Evolutionary conservation across 2,888 invertebrate genomes (phyloP).

Genomic region (Macaria notata): DNA sequence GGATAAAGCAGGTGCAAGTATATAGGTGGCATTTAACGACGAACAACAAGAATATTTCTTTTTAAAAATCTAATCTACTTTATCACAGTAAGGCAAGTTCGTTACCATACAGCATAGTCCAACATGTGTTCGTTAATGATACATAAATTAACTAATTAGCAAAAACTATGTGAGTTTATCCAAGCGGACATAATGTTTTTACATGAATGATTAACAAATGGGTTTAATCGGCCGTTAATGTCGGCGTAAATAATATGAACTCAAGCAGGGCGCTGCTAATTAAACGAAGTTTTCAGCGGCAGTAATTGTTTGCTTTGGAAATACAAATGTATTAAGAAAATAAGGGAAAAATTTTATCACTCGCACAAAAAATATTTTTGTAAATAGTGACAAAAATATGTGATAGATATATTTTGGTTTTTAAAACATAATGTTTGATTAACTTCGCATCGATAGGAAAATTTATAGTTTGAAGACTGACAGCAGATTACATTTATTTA

Average conservation of each 20-base stretch:
- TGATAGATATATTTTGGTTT: no score
- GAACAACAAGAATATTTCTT: no score
- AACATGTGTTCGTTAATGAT: conserved; percentile 22
- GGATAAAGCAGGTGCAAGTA: no score
- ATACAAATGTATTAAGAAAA: no score
- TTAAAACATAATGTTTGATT: no score
- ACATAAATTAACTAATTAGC: conserved; percentile 26
- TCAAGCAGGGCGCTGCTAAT: conserved; percentile 10
- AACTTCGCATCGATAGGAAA: no score
- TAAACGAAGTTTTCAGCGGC: not conserved
- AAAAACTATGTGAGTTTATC: conserved; percentile 16
- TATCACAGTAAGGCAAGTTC: conserved; percentile 8
- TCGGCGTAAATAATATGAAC: conserved; percentile 17
- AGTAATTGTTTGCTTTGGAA: not conserved
- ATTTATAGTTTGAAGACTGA: no score
- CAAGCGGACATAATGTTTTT: conserved; percentile 16
- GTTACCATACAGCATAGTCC: conserved; percentile 5
- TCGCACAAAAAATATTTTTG: no score
- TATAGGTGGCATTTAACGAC: no score
- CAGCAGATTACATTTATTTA: no score
- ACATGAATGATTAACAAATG: conserved; percentile 19
- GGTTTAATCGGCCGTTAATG: conserved; percentile 17
- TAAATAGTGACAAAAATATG: no score
- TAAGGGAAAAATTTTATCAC: no score
- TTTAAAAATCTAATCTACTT: not conserved